Conservation (phyloP, 2,113 vertebrate genomes). For the Acrocephalus arundinaceus region DNA sequence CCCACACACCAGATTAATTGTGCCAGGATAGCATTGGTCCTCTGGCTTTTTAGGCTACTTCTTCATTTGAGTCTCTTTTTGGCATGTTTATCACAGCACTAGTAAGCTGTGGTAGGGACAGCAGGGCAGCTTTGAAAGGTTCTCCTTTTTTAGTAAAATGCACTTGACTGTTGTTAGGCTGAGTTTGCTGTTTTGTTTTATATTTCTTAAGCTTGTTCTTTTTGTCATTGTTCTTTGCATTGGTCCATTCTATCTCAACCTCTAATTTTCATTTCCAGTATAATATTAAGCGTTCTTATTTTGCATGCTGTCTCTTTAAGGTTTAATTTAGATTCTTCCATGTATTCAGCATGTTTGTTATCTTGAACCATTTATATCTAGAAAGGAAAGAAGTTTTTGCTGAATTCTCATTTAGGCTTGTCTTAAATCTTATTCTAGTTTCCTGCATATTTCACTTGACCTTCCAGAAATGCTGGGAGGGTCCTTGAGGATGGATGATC, state of each 20-base stretch:
- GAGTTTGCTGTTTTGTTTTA: neutral
- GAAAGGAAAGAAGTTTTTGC: constrained; percentile 53
- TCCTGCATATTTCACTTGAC: constrained; percentile 50
- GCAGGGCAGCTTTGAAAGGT: neutral
- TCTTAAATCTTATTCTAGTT: constrained; percentile 45
- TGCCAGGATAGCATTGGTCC: neutral
- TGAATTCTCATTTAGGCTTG: constrained; percentile 24
- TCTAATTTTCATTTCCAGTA: constrained; percentile 4
- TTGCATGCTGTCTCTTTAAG: neutral
- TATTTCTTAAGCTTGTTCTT: neutral
- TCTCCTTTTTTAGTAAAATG: neutral
- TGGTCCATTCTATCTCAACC: neutral
- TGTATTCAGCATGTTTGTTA: constrained; percentile 39
- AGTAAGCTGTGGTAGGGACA: neutral
- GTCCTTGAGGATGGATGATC: neutral
- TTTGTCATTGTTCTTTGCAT: neutral
- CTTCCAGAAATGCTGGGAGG: neutral
- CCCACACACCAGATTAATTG: neutral
- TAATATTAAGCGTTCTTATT: neutral
- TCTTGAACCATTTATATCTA: constrained; percentile 35
- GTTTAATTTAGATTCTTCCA: constrained; percentile 6
- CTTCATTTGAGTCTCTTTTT: neutral
- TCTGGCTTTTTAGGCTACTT: neutral
- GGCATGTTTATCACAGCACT: rapidly evolving
- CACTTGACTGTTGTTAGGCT: neutral